These are phyloP conservation scores for Acanthaster planci DNA, from an alignment of 35 echinoderm and acorn worm genomes.

Conservation along the genomic window DNA sequence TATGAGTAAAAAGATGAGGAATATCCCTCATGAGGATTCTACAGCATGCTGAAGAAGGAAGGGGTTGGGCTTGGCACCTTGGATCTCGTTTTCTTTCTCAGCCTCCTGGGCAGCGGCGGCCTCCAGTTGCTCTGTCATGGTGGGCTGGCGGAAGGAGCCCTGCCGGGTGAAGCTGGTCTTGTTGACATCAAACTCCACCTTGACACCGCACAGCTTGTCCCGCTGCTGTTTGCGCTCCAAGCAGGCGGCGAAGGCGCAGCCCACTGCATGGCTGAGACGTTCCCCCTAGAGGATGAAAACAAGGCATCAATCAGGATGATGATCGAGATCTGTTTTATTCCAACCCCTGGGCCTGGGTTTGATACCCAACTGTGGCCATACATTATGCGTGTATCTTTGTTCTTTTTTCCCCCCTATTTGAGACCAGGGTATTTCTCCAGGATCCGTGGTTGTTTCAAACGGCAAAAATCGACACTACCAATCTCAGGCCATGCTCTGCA, in stretches of 20 bases:
- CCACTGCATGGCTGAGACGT: slow-evolving; percentile 93
- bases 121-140: slow-evolving; percentile 86
- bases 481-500: too few species aligned
- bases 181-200: slow-evolving; percentile 97
- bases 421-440: too few species aligned
- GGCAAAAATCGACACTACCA: too few species aligned
- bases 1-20: too few species aligned
- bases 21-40: too few species aligned
- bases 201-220: slow-evolving; percentile 93
- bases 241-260: slow-evolving; percentile 94
- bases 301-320: neutral
- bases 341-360: too few species aligned
- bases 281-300: slow-evolving; percentile 62
- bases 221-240: slow-evolving; percentile 88
- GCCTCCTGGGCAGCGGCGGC: slow-evolving; percentile 41
- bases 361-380: too few species aligned
- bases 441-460: too few species aligned
- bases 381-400: too few species aligned
- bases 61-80: slow-evolving; percentile 12
- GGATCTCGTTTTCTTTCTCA: slow-evolving; percentile 76
- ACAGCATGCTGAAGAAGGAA: too few species aligned
- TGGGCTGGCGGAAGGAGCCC: slow-evolving; percentile 81
- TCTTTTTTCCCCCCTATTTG: too few species aligned
- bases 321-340: too few species aligned
- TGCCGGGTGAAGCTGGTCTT: slow-evolving; percentile 93